Evolutionary conservation across 2,888 invertebrate species (phyloP).

Genomic region (Digitonthophagus gazella): DNA sequence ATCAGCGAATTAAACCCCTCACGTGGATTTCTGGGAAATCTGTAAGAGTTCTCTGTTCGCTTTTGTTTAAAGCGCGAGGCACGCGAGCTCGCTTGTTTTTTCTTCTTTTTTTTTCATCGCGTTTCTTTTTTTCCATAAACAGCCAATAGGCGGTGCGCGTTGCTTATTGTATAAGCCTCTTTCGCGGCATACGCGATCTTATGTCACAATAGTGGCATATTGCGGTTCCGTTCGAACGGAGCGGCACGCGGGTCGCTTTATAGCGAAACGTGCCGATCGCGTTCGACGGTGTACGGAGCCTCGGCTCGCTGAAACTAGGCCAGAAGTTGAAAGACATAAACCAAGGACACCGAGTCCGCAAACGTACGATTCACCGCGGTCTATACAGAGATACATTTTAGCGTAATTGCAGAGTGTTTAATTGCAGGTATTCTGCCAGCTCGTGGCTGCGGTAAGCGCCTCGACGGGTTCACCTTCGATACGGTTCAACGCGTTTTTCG

Average conservation of each 20-base stretch:
- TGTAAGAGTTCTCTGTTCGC: neutral
- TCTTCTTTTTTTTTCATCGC: neutral
- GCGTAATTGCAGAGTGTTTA: slow-evolving; percentile 37
- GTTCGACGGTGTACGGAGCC: slow-evolving; percentile 35
- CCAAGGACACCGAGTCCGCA: slow-evolving; percentile 70
- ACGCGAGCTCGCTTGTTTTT: neutral
- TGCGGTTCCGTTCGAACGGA: slow-evolving; percentile 23
- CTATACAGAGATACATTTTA: slow-evolving; percentile 41
- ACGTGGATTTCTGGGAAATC: neutral
- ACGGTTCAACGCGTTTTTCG: slow-evolving; percentile 28
- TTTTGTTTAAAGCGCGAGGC: neutral
- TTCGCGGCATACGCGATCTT: slow-evolving; percentile 38
- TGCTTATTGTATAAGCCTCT: slow-evolving; percentile 13
- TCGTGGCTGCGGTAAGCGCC: slow-evolving; percentile 28
- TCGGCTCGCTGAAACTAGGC: slow-evolving; percentile 48
- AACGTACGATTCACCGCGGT: slow-evolving; percentile 47
- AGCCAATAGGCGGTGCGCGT: neutral
- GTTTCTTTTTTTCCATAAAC: neutral
- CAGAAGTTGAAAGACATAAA: slow-evolving; percentile 63
- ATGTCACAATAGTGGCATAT: slow-evolving; percentile 42
- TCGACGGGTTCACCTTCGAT: slow-evolving; percentile 27
- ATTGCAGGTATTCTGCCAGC: slow-evolving; percentile 38
- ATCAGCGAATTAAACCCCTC: neutral
- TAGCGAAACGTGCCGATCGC: slow-evolving; percentile 38
- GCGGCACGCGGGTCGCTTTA: slow-evolving; percentile 39